Conservation (phyloP, 2,797 vertebrate genomes). For the Botia almorhae region DNA sequence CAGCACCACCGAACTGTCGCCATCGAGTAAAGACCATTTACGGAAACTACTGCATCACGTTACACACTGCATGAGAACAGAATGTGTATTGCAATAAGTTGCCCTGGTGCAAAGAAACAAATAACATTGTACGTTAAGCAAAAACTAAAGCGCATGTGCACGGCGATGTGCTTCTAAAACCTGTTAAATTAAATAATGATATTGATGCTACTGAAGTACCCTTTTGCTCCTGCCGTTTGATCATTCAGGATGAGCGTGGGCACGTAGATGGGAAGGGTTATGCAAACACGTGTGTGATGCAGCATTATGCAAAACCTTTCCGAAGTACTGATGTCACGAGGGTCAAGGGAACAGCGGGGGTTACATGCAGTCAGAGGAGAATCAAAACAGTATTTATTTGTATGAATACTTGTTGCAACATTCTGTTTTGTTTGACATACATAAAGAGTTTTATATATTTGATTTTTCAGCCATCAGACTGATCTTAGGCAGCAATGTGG, state of each 20-base stretch:
- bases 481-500: neutral
- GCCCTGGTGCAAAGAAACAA: conserved; percentile 10
- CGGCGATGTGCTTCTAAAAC: neutral
- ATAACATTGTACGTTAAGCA: neutral
- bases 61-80: conserved; percentile 60
- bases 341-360: neutral
- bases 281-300: conserved; percentile 60
- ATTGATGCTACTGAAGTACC: conserved; percentile 3
- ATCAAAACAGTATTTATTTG: neutral
- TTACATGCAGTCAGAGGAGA: neutral
- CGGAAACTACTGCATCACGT: conserved; percentile 57
- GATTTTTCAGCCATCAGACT: neutral
- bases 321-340: conserved; percentile 8
- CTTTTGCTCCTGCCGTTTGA: neutral
- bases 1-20: conserved; percentile 47
- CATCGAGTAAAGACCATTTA: conserved; percentile 55
- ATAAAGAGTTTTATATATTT: too few species aligned
- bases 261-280: conserved; percentile 38
- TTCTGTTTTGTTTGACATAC: too few species aligned
- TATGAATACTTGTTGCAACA: neutral
- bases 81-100: conserved; percentile 37
- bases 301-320: conserved; percentile 68
- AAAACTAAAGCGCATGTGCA: neutral
- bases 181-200: conserved; percentile 12
- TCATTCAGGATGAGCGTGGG: neutral